Evolutionary conservation across 2,113 vertebrate species (phyloP), one percentile per base, ranked within the genome.

Genomic region (Pan paniscus): DNA sequence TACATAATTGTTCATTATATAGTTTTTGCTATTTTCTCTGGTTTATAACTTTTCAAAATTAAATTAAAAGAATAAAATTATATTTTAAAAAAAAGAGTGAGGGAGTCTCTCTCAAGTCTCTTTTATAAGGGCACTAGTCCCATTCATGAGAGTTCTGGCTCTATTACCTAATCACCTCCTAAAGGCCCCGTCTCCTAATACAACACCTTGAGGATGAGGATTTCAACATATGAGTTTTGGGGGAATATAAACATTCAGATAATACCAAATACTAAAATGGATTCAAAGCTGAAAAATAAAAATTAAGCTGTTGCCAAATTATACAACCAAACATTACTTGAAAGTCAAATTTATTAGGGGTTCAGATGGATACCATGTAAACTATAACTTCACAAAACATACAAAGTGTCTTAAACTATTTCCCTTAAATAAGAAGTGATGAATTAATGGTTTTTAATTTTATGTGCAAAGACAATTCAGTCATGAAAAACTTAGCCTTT

Each of bases 11-110:
- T 80, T 96, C 73, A 64, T 93, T 72, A 27, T 87, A 67, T 55
- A 80, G 17, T 84, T 96, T 97, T 91, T 95, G 75, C 73, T 96
- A 67, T 72, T 95, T 93, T 93, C 52, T 95, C n/a, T 95, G 87
- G 76, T 93, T 88, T 68, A 97, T 70, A 72, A 30, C 46, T 93
- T 97, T 90, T 95, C 73, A 88, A 93, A 93, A 88, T 96, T 81
- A 90, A 73, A 12, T 68, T 95, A 43, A 43, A 43, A 43, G 81
- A 93, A 80, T 85, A 96, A 86, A 27, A 48, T 73, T 46, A 67
- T 85, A 70, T 76, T 43, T 43, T 4, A 43, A 43, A 43, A 43
- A 43, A 43, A 43, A 43, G 40, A 38, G 10, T 76, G 6, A 59
- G 17, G 6, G 8, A 11, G 22, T 84, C 38, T 79, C 46, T 76